Evolutionary conservation across 2,888 invertebrate genomes (phyloP).

Genomic region (Agrochola macilenta): DNA sequence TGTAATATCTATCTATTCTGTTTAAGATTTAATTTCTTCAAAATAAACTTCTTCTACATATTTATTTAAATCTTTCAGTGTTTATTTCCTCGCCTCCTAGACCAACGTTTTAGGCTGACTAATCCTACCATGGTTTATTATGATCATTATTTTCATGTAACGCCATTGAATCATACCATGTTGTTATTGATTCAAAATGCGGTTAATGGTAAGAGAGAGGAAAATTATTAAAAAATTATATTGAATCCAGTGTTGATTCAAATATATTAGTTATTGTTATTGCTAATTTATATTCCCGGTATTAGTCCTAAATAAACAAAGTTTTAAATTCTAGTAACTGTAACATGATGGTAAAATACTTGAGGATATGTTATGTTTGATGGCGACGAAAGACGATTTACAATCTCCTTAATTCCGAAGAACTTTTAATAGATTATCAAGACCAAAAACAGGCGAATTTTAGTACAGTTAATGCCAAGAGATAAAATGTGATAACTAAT

Average conservation of each 20-base stretch:
- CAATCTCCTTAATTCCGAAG: background rate
- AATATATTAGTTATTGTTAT: slow-evolving; percentile 25
- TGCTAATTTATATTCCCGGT: slow-evolving; percentile 41
- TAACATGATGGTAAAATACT: slow-evolving; percentile 18
- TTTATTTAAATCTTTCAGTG: background rate
- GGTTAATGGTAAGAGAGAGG: slow-evolving; percentile 48
- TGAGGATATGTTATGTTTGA: slow-evolving; percentile 15
- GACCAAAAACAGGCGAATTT: slow-evolving; percentile 6
- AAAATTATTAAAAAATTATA: slow-evolving; percentile 50
- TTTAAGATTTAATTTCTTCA: background rate
- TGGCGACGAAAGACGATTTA: background rate
- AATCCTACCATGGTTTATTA: slow-evolving; percentile 23
- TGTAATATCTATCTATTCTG: background rate
- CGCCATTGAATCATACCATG: slow-evolving; percentile 44
- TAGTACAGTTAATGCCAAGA: slow-evolving; percentile 1
- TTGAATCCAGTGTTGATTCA: slow-evolving; percentile 34
- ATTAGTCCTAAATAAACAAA: slow-evolving; percentile 31
- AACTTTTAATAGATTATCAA: background rate
- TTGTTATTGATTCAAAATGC: slow-evolving; percentile 42
- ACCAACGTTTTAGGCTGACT: slow-evolving; percentile 23
- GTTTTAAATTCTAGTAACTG: slow-evolving; percentile 29
- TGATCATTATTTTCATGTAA: slow-evolving; percentile 38
- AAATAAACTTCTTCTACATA: background rate
- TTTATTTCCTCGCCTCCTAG: background rate
- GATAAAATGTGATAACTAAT: slow-evolving; percentile 9